Conservation (phyloP, 2,113 vertebrate genomes). For the Zapus hudsonius region DNA sequence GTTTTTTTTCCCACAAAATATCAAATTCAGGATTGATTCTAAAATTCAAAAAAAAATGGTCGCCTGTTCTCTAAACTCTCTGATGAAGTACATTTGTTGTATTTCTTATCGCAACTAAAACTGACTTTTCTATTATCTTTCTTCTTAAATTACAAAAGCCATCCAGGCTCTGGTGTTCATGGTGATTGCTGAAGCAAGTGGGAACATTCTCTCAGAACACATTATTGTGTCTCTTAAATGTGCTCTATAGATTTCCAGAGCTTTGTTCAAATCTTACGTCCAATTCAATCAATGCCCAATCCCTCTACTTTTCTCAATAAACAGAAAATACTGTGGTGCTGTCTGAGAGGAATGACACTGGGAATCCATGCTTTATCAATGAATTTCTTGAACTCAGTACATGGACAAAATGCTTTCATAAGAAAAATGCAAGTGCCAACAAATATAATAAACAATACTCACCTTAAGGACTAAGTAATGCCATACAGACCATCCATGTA, state of each 20-base stretch:
- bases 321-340: neutral
- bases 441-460: neutral
- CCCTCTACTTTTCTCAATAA: constrained; percentile 31
- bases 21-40: constrained; percentile 56
- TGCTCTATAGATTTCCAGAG: constrained; percentile 4
- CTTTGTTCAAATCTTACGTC: constrained; percentile 20
- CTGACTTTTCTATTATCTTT: constrained; percentile 55
- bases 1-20: constrained; percentile 68
- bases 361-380: neutral
- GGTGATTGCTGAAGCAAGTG: neutral
- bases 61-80: constrained; percentile 42
- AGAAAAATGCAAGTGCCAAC: neutral
- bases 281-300: neutral
- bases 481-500: neutral
- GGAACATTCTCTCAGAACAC: neutral
- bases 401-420: neutral
- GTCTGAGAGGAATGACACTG: neutral
- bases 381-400: constrained; percentile 39
- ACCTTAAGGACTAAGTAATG: neutral
- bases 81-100: constrained; percentile 65
- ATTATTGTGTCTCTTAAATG: constrained; percentile 1
- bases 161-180: neutral
- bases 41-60: constrained; percentile 67
- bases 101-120: constrained; percentile 62
- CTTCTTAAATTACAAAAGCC: constrained; percentile 54